phyloP scores from a whole-genome alignment of 2,888 invertebrate genomes.

The Drosophila mettleri region DNA sequence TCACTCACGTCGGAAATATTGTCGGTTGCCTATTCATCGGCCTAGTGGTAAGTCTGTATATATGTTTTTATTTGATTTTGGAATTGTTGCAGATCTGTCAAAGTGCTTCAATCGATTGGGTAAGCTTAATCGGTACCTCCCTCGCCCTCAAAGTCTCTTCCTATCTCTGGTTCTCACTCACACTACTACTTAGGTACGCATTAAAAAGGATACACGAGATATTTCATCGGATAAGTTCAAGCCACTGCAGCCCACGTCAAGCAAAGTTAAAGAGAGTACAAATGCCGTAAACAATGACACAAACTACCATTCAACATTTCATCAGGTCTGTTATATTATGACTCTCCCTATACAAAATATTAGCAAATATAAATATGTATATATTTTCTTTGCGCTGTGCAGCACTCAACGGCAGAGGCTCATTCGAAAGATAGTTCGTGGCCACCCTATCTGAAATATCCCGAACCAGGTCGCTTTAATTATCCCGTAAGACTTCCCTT shows the following conservation, averaged over 20 bases:
- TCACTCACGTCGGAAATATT: not conserved
- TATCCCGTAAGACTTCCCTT: not conserved
- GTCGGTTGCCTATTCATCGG: conserved; percentile 30
- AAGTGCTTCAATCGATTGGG: conserved; percentile 31
- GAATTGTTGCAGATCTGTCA: conserved; percentile 25
- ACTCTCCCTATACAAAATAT: not conserved
- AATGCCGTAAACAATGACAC: not conserved
- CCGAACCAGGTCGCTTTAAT: not conserved
- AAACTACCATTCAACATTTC: not conserved
- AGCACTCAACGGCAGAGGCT: conserved; percentile 18
- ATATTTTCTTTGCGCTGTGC: not conserved
- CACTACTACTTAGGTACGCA: conserved; percentile 30
- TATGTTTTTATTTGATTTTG: too few relatives aligned
- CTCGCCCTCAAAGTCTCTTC: not conserved
- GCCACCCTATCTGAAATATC: not conserved
- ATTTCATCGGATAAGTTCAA: conserved; percentile 57
- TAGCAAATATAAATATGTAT: not conserved
- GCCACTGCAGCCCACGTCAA: conserved; percentile 29
- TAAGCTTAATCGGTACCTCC: not conserved
- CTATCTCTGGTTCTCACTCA: not conserved
- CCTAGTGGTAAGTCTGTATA: conserved; percentile 37
- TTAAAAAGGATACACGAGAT: conserved; percentile 45
- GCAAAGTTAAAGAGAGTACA: not conserved
- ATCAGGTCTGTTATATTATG: conserved; percentile 16
- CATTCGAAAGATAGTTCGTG: not conserved